Percentiles rank a stretch among this genome's conserved stretches.
phyloP scores from a whole-genome alignment of 1,140 invertebrate genomes.

The Caenorhabditis inopinata region DNA sequence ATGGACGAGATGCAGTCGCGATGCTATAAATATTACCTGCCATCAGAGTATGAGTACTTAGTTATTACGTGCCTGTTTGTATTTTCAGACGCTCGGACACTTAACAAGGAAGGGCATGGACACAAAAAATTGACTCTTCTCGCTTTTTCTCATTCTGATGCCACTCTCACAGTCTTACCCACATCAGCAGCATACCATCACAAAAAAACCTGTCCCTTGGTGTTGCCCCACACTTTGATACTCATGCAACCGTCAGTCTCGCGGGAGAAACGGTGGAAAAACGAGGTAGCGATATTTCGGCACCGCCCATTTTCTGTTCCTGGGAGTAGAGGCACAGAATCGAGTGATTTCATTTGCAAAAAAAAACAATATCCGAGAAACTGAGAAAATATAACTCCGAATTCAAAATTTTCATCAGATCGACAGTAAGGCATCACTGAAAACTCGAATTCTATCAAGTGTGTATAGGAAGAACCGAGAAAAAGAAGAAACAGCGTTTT shows the following conservation, averaged over 20 bases:
- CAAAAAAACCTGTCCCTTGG: background rate
- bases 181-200: background rate
- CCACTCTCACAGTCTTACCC: background rate
- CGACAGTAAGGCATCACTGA: background rate
- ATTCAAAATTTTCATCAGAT: too few relatives aligned
- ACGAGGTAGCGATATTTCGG: background rate
- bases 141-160: background rate
- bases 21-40: too few relatives aligned
- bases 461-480: background rate
- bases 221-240: background rate
- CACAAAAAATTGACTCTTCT: too few relatives aligned
- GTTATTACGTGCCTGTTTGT: too few relatives aligned
- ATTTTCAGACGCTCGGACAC: too few relatives aligned
- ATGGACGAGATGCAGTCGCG: too few relatives aligned
- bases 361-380: too few relatives aligned
- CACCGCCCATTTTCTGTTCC: background rate
- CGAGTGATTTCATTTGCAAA: too few relatives aligned
- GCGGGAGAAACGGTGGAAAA: background rate
- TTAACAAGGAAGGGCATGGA: too few relatives aligned
- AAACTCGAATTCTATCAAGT: background rate
- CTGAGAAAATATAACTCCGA: too few relatives aligned
- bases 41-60: too few relatives aligned
- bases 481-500: background rate
- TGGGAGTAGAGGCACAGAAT: background rate
- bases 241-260: background rate